Percentiles rank a stretch among this genome's conserved stretches.
These are phyloP conservation scores for Phalacrocorax pelagicus DNA, from an alignment of 2,113 vertebrate species.

Conservation along the genomic window DNA sequence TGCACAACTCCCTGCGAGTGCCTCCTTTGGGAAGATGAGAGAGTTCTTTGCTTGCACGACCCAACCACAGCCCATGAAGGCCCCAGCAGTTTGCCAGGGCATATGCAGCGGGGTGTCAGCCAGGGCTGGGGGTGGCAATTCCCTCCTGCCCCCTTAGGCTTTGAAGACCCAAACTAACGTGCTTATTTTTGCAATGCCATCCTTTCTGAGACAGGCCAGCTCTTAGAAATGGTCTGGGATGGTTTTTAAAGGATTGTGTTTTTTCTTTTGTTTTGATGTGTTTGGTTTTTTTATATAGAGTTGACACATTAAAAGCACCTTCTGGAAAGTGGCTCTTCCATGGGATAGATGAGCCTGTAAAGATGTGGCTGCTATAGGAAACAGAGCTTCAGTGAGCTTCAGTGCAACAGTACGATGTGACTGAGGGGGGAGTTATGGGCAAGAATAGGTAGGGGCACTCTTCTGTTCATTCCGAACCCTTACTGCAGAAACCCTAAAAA, in stretches of 20 bases:
- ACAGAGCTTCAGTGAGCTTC: not conserved
- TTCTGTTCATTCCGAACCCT: not conserved
- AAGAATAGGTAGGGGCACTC: not conserved
- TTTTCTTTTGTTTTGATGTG: no score
- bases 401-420: not conserved
- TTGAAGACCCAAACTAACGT: not conserved
- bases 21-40: not conserved
- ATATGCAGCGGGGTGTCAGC: not conserved
- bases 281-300: not conserved
- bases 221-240: not conserved
- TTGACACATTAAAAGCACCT: not conserved
- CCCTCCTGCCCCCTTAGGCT: not conserved
- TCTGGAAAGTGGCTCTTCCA: not conserved
- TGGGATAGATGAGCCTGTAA: not conserved
- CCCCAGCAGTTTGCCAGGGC: not conserved
- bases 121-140: not conserved
- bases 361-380: not conserved
- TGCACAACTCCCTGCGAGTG: not conserved
- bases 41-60: fast-evolving
- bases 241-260: not conserved
- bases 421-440: not conserved
- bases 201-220: not conserved
- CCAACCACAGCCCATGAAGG: not conserved
- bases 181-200: not conserved
- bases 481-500: not conserved